phyloP scores from a whole-genome alignment of 1,140 invertebrate genomes.

The Psilanteris sp. region DNA sequence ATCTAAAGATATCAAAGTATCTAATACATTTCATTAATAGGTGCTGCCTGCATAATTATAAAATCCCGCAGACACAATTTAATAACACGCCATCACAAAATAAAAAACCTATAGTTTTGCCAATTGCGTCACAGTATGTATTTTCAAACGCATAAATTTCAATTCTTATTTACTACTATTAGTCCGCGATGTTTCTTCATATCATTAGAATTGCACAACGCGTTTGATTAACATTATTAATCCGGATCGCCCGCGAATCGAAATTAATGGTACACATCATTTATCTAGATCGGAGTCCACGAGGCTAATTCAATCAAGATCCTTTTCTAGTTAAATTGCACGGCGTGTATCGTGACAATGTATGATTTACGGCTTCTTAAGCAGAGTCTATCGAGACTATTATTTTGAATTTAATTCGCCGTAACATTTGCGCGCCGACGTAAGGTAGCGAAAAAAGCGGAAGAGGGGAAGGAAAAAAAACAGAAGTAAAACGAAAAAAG shows the following conservation, averaged over 20 bases:
- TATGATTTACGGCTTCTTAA: conserved; percentile 38
- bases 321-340: conserved; percentile 28
- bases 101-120: too few species aligned
- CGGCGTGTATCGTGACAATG: conserved; percentile 40
- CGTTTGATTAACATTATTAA: conserved; percentile 33
- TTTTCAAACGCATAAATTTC: too few species aligned
- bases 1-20: too few species aligned
- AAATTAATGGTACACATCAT: conserved; percentile 44
- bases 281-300: conserved; percentile 25
- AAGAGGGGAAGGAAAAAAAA: too few species aligned
- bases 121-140: too few species aligned
- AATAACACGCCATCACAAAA: too few species aligned
- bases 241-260: conserved; percentile 19
- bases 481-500: neutral
- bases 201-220: conserved; percentile 7
- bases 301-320: conserved; percentile 40
- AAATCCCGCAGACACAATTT: too few species aligned
- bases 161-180: too few species aligned
- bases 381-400: conserved; percentile 22
- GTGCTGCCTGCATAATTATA: too few species aligned
- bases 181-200: neutral
- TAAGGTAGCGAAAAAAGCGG: too few species aligned
- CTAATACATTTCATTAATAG: too few species aligned
- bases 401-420: conserved; percentile 15
- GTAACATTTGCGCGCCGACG: too few species aligned